Conservation (phyloP, 1,140 invertebrate genomes). For the Hetaerina americana region DNA sequence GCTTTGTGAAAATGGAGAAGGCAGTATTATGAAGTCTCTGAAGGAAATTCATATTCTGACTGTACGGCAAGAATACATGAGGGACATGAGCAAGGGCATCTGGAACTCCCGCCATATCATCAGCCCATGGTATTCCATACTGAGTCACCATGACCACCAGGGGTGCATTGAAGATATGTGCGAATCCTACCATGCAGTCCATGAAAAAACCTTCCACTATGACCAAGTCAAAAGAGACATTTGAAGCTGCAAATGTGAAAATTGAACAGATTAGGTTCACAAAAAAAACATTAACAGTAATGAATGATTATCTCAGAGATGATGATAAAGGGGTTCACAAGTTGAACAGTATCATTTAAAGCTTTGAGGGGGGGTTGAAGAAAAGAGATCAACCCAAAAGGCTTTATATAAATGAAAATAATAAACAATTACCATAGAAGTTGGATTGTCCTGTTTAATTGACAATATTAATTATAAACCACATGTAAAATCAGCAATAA, state of each 20-base stretch:
- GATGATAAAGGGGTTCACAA: no score
- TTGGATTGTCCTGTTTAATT: no score
- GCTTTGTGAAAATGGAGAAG: not conserved
- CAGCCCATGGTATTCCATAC: not conserved
- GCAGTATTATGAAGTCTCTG: not conserved
- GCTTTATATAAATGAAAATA: no score
- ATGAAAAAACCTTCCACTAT: constrained; percentile 22
- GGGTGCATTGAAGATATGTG: constrained; percentile 12
- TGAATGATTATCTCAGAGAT: no score
- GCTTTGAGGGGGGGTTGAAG: no score
- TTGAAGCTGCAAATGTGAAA: not conserved
- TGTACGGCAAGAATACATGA: not conserved
- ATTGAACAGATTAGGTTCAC: no score
- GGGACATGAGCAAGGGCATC: not conserved
- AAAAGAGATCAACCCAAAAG: no score
- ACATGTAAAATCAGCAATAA: no score
- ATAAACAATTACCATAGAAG: no score
- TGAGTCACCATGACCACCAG: not conserved
- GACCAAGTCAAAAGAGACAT: constrained; percentile 24
- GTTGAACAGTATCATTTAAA: no score
- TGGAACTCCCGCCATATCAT: not conserved
- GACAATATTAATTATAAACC: no score
- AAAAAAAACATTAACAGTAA: no score
- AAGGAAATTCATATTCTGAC: constrained; percentile 1
- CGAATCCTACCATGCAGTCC: constrained; percentile 46